Evolutionary conservation across 2,797 vertebrate species (phyloP).

Genomic region (Sibirionetta formosa): DNA sequence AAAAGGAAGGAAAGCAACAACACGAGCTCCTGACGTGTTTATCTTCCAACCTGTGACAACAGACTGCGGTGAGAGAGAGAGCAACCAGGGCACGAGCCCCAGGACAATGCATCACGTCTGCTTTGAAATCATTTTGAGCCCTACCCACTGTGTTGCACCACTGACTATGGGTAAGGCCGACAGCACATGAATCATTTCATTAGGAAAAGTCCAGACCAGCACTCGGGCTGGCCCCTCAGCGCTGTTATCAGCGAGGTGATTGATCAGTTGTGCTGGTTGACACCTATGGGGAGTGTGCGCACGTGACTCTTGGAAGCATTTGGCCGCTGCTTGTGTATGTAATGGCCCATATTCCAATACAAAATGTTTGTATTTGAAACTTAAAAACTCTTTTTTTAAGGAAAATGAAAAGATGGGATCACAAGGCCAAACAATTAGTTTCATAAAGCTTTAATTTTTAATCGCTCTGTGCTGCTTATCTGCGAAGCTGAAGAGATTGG

Average conservation of each 20-base stretch:
- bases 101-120: rapidly evolving
- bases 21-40: background rate
- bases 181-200: background rate
- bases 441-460: constrained; percentile 15
- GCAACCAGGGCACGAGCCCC: background rate
- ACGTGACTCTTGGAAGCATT: background rate
- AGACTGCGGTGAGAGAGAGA: background rate
- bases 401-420: background rate
- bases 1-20: background rate
- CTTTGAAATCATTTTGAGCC: background rate
- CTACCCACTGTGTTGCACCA: rapidly evolving
- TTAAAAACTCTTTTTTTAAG: background rate
- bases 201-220: background rate
- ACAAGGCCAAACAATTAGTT: background rate
- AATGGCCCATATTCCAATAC: background rate
- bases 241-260: background rate
- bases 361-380: background rate
- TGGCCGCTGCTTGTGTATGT: background rate
- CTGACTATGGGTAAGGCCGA: background rate
- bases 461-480: background rate
- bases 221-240: background rate
- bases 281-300: rapidly evolving
- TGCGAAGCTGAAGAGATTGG: background rate
- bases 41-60: background rate
- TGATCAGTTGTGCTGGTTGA: background rate